Evolutionary conservation across 2,888 invertebrate genomes (phyloP), one percentile per base, ranked within the genome.

Genomic region (Cacoxenus indagator): DNA sequence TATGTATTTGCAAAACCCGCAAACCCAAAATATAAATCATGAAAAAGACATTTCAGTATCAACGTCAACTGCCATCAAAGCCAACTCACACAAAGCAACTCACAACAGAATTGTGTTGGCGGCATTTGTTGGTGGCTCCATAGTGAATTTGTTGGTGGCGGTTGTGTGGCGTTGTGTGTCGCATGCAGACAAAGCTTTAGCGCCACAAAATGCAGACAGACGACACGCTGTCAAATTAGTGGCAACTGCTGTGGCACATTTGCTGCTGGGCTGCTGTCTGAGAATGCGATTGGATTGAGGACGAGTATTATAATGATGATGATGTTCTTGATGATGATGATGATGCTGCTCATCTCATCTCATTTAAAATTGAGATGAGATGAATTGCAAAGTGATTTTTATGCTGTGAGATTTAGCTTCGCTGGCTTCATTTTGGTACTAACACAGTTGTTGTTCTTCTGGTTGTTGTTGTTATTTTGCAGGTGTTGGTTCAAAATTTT

Each of bases 281-380:
- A 0, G 48, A 48, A 48, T 14, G 48, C 46, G 17, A 46, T 46
- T 6, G 46, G 1, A n/a, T 26, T 26, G 55, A 26, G 14, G 55
- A 4, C 26, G 54, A 54, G 11, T 11, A 6, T 24, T 22, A 54
- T 4, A 24, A 54, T 54, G 54, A 22, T 14, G 54, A 17, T 19
- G 22, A 24, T 22, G 54, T 9, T 24, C 8, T 1, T 48, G 48
- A 48, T 48, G 48, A 48, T 4, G 48, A 17, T 48, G 51, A 51
- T n/a, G 54, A 24, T n/a, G 22, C 22, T 9, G 54, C 26, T 55
- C 14, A n/a, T 19, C 45, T 64, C 29, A 64, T 48, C 64, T 64
- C 48, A 68, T 64, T 64, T 57, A 31, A 64, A 69, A 67, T 69
- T 69, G 69, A 73, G 66, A 71, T 73, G 11, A 64, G 64, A 73